A percentile compares a stretch with the other conserved stretches of the same genome.
These are phyloP conservation scores for Prunella himalayana DNA, from an alignment of 2,113 vertebrate species.

Conservation along the genomic window DNA sequence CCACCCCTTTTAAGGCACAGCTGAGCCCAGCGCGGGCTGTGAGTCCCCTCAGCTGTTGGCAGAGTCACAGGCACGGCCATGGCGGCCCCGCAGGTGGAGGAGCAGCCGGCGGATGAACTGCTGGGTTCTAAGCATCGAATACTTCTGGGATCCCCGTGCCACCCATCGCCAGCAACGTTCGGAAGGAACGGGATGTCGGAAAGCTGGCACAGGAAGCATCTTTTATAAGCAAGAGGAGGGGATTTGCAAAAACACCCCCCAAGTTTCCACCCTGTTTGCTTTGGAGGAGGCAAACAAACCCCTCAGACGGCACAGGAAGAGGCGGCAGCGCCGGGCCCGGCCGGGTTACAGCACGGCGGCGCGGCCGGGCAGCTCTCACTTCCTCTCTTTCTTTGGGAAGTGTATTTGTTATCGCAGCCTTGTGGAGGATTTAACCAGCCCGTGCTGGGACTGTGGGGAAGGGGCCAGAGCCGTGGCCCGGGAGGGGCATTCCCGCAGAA, in stretches of 20 bases:
- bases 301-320: not conserved
- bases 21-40: not conserved
- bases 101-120: not conserved
- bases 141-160: not conserved
- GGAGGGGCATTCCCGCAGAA: not conserved
- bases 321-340: not conserved
- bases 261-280: not conserved
- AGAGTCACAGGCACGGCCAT: accelerated
- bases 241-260: not conserved
- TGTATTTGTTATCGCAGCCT: accelerated
- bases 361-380: not conserved
- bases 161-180: not conserved
- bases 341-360: accelerated
- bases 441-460: not conserved
- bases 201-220: not conserved
- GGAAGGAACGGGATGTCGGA: not conserved
- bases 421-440: not conserved
- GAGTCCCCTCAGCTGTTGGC: accelerated
- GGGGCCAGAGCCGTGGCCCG: accelerated
- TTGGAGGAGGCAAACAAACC: not conserved
- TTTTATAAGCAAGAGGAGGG: not conserved
- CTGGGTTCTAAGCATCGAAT: accelerated
- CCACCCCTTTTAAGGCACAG: not conserved
- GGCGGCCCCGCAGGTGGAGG: not conserved
- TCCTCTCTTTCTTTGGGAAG: not conserved